Base-by-base conservation (phyloP, 2,797 vertebrate genomes). In the Petrocephalus schoutedeni region DNA sequence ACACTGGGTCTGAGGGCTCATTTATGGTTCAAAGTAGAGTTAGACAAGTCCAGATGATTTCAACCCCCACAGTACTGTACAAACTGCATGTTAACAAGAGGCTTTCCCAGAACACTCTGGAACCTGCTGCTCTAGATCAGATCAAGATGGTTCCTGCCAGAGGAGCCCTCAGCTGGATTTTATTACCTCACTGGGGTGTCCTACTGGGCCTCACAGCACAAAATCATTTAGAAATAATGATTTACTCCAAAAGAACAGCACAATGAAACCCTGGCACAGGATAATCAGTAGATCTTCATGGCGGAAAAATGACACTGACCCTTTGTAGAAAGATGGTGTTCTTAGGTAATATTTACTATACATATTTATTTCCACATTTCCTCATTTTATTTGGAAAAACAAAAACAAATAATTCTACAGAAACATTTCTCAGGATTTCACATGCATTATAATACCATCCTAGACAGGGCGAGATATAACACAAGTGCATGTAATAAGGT, bases 101-200 rank as follows among this genome's bases (percentile, higher is more conserved):
- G 90, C 87, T 90, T 93, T 88, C 89, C 90, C 90, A 51, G 32
- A 91, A 85, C 89, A 67, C 58, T 89, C 7, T 21, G 45, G 53
- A 53, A 54, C 14, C 49, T 85, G 49, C 53, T 85, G 23, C 41
- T 89, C 89, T 91, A 90, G 84, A 90, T 89, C 90, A 45, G 90
- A 90, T 90, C 88, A 88, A 91, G 93, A 91, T 91, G 92, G 87
- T 87, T 64, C 58, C 92, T 91, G 90, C 91, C 87, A 77, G 83
- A 88, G 77, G 82, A 74, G 59, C 92, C 91, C 89, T 90, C 93
- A 92, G 91, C 92, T 94, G 93, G 91, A 91, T 90, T 67, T 74
- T 6, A 82, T 93, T 93, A 92, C 87, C 88, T 90, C 91, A 12
- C 91, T 32, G 56, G 92, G 93, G 91, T 93, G 91, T 92, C 91